Evolutionary conservation across 2,797 vertebrate species (phyloP).

Genomic region (Scomberomorus guttatus): DNA sequence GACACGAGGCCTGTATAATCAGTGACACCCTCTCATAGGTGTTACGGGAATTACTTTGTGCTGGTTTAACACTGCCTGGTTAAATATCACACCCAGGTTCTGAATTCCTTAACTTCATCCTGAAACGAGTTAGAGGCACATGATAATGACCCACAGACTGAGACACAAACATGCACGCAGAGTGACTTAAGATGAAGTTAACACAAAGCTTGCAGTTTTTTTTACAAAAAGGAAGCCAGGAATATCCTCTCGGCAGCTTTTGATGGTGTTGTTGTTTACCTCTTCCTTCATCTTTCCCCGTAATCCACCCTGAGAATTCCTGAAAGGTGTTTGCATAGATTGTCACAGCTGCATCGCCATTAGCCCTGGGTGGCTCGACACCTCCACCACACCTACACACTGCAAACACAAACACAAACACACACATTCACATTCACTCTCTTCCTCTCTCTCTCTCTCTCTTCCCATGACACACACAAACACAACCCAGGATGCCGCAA

Average conservation of each 20-base stretch:
- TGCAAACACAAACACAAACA: conserved; percentile 29
- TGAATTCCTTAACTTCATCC: conserved; percentile 71
- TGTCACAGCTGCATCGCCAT: conserved; percentile 51
- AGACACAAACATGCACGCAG: conserved; percentile 1
- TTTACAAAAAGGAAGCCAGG: conserved; percentile 13
- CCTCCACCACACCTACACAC: conserved; percentile 44
- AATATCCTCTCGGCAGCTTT: conserved; percentile 15
- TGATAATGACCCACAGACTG: conserved; percentile 64
- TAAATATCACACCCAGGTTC: conserved; percentile 66
- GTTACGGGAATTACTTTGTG: conserved; percentile 62
- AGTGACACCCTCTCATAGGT: conserved; percentile 24
- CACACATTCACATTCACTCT: not conserved
- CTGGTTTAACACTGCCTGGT: conserved; percentile 57
- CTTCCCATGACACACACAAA: conserved; percentile 21
- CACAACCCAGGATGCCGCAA: conserved; percentile 32
- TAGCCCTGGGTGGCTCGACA: conserved; percentile 60
- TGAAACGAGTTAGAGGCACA: conserved; percentile 55
- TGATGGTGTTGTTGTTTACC: conserved; percentile 21
- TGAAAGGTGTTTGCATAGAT: conserved; percentile 42
- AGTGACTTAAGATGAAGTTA: conserved; percentile 15
- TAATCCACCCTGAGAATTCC: conserved; percentile 39
- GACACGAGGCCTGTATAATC: conserved; percentile 22
- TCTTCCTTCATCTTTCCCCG: conserved; percentile 11
- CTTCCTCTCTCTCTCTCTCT: conserved; percentile 13
- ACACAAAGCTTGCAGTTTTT: conserved; percentile 10